These are phyloP conservation scores for Callopanchax toddi DNA, from an alignment of 2,113 vertebrate species.

Conservation along the genomic window DNA sequence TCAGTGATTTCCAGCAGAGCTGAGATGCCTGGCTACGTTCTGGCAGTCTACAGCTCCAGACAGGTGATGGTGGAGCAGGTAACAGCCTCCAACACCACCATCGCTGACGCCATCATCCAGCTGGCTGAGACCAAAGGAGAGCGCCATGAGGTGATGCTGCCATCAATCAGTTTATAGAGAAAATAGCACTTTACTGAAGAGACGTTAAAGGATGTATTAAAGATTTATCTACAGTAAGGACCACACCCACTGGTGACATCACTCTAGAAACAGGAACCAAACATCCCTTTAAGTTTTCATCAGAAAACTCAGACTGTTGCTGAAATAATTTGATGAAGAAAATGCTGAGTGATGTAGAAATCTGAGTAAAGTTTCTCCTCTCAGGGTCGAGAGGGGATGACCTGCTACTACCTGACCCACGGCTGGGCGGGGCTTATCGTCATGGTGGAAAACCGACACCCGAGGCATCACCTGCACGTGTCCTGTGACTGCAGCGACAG, in stretches of 20 bases:
- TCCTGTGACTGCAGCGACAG: conserved; percentile 97
- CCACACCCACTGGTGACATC: too few relatives aligned
- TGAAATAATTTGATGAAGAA: too few relatives aligned
- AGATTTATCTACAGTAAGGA: too few relatives aligned
- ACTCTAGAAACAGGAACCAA: too few relatives aligned
- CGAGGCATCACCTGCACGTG: conserved; percentile 91
- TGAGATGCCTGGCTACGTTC: conserved; percentile 82
- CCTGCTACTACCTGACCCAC: conserved; percentile 95
- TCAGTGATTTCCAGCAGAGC: conserved; percentile 15
- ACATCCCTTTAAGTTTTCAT: too few relatives aligned
- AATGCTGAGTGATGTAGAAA: too few relatives aligned
- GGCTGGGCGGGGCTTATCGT: conserved; percentile 97
- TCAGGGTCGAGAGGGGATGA: conserved; percentile 96
- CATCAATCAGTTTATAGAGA: background rate
- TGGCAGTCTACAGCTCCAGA: conserved; percentile 93
- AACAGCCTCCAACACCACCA: conserved; percentile 85
- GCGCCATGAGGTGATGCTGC: conserved; percentile 85
- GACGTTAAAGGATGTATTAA: too few relatives aligned
- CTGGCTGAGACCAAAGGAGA: conserved; percentile 93
- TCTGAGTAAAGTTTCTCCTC: background rate
- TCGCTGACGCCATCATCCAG: conserved; percentile 92
- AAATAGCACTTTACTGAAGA: too few relatives aligned
- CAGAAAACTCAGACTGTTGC: too few relatives aligned
- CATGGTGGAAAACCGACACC: conserved; percentile 95
- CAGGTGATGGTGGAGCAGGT: conserved; percentile 94